These are phyloP conservation scores for Bothrops jararaca DNA, from an alignment of 2,113 vertebrate species.

Conservation along the genomic window DNA sequence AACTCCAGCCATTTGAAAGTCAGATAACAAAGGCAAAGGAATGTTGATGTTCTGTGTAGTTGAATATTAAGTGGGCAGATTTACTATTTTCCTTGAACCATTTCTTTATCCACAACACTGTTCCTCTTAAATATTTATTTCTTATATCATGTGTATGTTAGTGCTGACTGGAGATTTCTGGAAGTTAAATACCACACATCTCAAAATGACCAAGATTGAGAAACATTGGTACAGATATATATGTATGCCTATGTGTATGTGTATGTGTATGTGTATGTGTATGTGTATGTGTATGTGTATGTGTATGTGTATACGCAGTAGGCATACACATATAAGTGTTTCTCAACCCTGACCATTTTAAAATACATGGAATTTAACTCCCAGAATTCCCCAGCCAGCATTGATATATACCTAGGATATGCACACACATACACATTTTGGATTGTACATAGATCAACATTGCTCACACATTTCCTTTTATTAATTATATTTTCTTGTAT, in stretches of 20 bases:
- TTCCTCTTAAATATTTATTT: not conserved
- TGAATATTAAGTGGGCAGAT: not conserved
- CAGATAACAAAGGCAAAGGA: not conserved
- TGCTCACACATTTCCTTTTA: constrained; percentile 41
- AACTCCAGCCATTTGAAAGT: constrained; percentile 22
- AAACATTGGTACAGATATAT: not conserved
- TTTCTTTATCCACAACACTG: not conserved
- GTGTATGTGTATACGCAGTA: not conserved
- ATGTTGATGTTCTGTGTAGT: not conserved
- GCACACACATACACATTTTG: constrained; percentile 3
- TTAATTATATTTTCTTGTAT: constrained; percentile 40
- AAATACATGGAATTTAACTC: not conserved
- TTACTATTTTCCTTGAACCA: not conserved
- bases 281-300: not conserved
- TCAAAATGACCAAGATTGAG: not conserved
- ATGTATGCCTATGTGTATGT: not conserved
- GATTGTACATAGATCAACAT: constrained; percentile 30
- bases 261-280: not conserved
- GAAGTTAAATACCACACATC: not conserved
- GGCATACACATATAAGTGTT: not conserved
- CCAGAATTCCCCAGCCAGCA: not conserved
- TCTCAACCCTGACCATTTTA: not conserved
- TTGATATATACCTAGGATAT: not conserved
- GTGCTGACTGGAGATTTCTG: not conserved
- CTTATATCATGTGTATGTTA: not conserved